A percentile compares a stretch with the other conserved stretches of the same genome.
These are phyloP conservation scores for Leptoteleia sp. DNA, from an alignment of 1,140 invertebrate genomes.

Conservation along the genomic window DNA sequence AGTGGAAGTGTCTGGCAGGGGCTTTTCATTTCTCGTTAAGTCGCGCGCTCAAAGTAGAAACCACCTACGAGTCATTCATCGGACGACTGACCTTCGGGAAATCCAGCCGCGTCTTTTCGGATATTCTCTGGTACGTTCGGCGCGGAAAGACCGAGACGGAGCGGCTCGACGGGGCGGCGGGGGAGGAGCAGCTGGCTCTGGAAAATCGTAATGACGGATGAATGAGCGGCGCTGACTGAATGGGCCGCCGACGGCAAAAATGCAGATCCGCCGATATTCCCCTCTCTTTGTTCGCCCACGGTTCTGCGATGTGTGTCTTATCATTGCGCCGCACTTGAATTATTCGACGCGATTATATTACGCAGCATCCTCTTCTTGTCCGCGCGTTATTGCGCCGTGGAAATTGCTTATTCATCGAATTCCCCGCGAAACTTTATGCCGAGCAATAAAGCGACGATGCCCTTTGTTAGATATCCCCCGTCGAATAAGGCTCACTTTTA, in stretches of 20 bases:
- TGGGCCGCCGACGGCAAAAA: slow-evolving; percentile 31
- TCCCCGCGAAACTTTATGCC: slow-evolving; percentile 29
- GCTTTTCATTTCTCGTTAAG: slow-evolving; percentile 49
- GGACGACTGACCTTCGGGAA: slow-evolving; percentile 32
- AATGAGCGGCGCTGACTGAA: slow-evolving; percentile 41
- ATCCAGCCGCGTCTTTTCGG: slow-evolving; percentile 35
- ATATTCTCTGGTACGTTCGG: slow-evolving; percentile 8
- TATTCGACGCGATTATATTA: slow-evolving; percentile 44
- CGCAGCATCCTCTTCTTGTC: slow-evolving; percentile 43
- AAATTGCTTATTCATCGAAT: slow-evolving; percentile 52
- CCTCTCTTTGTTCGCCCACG: slow-evolving; percentile 42
- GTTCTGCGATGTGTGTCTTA: slow-evolving; percentile 40
- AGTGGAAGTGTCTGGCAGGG: slow-evolving; percentile 10
- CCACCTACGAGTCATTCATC: slow-evolving; percentile 48
- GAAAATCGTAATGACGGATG: slow-evolving; percentile 55
- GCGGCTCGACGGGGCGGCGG: too few species aligned
- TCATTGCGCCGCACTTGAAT: slow-evolving; percentile 44
- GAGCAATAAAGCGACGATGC: slow-evolving; percentile 23
- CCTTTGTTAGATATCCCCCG: slow-evolving; percentile 34
- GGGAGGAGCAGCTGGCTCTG: slow-evolving; percentile 17
- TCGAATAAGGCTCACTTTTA: slow-evolving; percentile 31
- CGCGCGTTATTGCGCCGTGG: slow-evolving; percentile 24
- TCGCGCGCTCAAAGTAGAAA: slow-evolving; percentile 30
- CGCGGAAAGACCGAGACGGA: neutral
- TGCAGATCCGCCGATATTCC: slow-evolving; percentile 17